phyloP scores from a whole-genome alignment of 2,888 invertebrate genomes.

The Trachelus tabidus region DNA sequence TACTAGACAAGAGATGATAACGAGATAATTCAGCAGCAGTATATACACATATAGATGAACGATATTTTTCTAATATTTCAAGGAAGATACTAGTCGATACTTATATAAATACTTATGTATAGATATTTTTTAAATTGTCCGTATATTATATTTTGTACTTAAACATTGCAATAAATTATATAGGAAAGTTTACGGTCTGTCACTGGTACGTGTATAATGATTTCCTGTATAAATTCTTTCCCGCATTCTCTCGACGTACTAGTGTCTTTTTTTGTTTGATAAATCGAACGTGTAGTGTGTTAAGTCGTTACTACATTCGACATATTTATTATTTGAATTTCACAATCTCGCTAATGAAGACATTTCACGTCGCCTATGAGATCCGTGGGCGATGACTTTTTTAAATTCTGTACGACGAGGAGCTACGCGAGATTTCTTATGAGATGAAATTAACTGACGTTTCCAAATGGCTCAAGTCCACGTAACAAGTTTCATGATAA shows the following conservation, averaged over 20 bases:
- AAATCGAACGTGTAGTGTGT: not conserved
- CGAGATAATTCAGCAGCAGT: not conserved
- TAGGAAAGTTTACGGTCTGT: slow-evolving; percentile 17
- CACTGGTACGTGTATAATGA: not conserved
- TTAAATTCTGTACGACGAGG: not conserved
- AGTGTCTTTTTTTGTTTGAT: not conserved
- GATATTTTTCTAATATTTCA: slow-evolving; percentile 5
- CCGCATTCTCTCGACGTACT: not conserved
- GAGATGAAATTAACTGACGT: not conserved
- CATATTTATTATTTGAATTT: not conserved
- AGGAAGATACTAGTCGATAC: slow-evolving; percentile 30
- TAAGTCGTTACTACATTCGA: not conserved
- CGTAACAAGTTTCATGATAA: not conserved
- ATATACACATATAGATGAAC: not conserved
- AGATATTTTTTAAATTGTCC: not conserved
- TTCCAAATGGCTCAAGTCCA: not conserved
- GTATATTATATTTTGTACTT: slow-evolving; percentile 10
- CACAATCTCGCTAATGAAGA: not conserved
- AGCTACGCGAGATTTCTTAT: not conserved
- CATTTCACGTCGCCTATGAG: not conserved
- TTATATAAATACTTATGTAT: not conserved
- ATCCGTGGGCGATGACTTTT: not conserved
- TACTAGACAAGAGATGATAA: not conserved
- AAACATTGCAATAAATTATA: slow-evolving; percentile 34
- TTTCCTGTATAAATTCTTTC: not conserved